phyloP scores from a whole-genome alignment of 2,113 vertebrate genomes.

The Coryphaenoides rupestris region DNA sequence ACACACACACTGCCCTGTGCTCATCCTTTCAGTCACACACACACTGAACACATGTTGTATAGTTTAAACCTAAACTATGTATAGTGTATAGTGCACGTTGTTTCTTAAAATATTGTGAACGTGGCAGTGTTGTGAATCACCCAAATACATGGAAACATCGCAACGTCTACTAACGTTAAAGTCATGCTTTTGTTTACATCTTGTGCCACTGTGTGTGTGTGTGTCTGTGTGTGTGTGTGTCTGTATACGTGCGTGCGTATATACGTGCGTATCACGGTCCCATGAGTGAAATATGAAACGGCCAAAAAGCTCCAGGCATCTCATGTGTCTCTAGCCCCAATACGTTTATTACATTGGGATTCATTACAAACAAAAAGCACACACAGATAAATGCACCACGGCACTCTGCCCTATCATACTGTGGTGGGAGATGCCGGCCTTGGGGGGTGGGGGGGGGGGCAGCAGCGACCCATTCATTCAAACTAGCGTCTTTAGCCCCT shows the following conservation, averaged over 20 bases:
- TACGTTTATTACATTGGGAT: background rate
- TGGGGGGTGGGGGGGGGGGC: too few species aligned
- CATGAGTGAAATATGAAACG: too few species aligned
- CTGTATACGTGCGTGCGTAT: too few species aligned
- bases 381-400: background rate
- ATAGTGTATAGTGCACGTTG: constrained; percentile 5
- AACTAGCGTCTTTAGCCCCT: background rate
- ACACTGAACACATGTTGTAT: background rate
- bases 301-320: background rate
- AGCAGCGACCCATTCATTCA: background rate
- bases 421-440: background rate
- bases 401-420: background rate
- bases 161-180: too few species aligned
- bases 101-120: too few species aligned
- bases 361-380: background rate
- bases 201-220: too few species aligned
- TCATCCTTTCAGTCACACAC: constrained; percentile 8
- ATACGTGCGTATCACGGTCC: too few species aligned
- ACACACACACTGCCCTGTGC: constrained; percentile 4
- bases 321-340: background rate
- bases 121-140: too few species aligned
- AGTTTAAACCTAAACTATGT: too few species aligned
- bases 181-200: too few species aligned
- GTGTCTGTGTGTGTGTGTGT: too few species aligned
- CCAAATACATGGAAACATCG: too few species aligned